phyloP scores from a whole-genome alignment of 1,140 invertebrate genomes.

The Mactra quadrangularis region DNA sequence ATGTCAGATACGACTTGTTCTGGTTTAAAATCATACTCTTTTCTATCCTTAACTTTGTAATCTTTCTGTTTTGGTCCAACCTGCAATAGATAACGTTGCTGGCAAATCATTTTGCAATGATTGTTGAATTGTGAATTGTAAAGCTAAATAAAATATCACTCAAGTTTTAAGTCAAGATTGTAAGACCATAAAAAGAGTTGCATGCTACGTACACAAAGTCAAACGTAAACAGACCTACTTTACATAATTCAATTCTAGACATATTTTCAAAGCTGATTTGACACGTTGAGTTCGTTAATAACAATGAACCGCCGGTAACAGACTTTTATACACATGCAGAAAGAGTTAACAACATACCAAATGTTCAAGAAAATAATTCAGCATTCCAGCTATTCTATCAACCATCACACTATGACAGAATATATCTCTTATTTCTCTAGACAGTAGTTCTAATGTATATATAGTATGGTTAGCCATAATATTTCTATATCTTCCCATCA shows the following conservation, averaged over 20 bases:
- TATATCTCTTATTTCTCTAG: conserved; percentile 91
- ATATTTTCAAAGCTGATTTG: no score
- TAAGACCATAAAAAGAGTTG: no score
- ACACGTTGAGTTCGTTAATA: no score
- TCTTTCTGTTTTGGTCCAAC: conserved; percentile 87
- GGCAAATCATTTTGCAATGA: no score
- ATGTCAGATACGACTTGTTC: conserved; percentile 94
- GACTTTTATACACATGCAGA: no score
- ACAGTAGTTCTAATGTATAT: conserved; percentile 91
- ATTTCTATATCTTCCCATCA: conserved; percentile 95
- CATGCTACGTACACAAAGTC: no score
- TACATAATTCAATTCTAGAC: not conserved
- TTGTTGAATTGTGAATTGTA: no score
- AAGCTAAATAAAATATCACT: no score
- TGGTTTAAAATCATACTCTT: conserved; percentile 96
- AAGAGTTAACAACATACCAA: conserved; percentile 90
- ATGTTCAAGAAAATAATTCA: conserved; percentile 96
- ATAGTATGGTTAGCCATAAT: conserved; percentile 96
- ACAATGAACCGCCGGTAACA: no score
- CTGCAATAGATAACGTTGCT: no score
- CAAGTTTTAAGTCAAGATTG: no score
- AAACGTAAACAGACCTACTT: not conserved
- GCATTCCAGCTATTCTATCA: conserved; percentile 96
- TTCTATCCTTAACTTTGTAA: conserved; percentile 89
- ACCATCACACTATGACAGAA: conserved; percentile 96